Conservation (phyloP, 1,140 invertebrate genomes). For the Bilobella aurantiaca region DNA sequence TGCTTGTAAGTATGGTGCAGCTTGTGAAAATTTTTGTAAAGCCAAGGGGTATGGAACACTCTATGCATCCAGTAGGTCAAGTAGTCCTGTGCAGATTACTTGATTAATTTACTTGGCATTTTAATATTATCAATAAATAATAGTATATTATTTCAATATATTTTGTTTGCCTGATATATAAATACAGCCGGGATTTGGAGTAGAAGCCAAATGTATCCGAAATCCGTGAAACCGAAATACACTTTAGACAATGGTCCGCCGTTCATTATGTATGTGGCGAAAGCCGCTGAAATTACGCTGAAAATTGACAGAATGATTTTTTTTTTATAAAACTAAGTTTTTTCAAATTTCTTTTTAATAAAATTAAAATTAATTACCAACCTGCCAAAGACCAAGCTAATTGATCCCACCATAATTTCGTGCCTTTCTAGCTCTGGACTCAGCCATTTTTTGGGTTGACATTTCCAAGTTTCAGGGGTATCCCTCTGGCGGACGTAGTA, state of each 20-base stretch:
- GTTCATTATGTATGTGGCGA: constrained; percentile 56
- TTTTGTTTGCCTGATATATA: constrained; percentile 53
- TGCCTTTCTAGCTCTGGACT: constrained; percentile 54
- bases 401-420: constrained; percentile 53
- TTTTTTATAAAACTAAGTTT: neutral
- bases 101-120: too few relatives aligned
- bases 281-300: constrained; percentile 46
- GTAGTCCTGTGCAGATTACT: constrained; percentile 60
- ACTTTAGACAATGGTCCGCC: constrained; percentile 50
- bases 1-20: constrained; percentile 63
- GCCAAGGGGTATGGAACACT: constrained; percentile 54
- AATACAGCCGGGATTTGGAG: constrained; percentile 54
- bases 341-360: neutral
- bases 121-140: too few relatives aligned
- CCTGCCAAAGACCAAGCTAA: constrained; percentile 47
- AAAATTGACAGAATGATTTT: constrained; percentile 22
- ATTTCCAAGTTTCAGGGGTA: constrained; percentile 57
- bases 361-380: too few relatives aligned
- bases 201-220: constrained; percentile 54
- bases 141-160: too few relatives aligned
- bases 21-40: constrained; percentile 63
- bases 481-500: constrained; percentile 53
- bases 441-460: constrained; percentile 58
- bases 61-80: constrained; percentile 56
- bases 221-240: constrained; percentile 53